A percentile compares a stretch with the other conserved stretches of the same genome.
These are phyloP conservation scores for Lepidurus arcticus DNA, from an alignment of 1,140 invertebrate genomes.

Conservation along the genomic window DNA sequence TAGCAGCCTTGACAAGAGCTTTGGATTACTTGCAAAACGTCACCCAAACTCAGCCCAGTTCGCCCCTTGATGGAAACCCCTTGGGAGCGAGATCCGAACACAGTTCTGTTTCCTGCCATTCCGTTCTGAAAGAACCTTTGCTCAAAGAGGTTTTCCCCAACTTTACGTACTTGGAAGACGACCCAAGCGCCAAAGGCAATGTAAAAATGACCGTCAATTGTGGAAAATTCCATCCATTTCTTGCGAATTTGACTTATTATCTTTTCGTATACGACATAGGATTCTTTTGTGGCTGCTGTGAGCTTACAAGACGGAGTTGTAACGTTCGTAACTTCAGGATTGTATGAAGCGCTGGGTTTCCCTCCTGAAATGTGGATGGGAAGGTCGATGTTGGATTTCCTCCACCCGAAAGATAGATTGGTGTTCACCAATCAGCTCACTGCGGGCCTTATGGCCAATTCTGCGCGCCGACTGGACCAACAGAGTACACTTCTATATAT, in stretches of 20 bases:
- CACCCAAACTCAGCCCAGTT: neutral
- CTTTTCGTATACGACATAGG: slow-evolving; percentile 48
- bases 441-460: slow-evolving; percentile 40
- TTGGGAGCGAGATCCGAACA: slow-evolving; percentile 6
- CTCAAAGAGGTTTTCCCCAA: neutral
- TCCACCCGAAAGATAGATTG: slow-evolving; percentile 67
- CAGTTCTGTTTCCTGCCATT: slow-evolving; percentile 26
- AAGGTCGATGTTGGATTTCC: slow-evolving; percentile 75
- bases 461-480: slow-evolving; percentile 25
- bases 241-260: slow-evolving; percentile 11
- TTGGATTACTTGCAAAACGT: slow-evolving; percentile 29
- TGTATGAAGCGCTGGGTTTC: slow-evolving; percentile 66
- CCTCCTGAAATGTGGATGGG: slow-evolving; percentile 79
- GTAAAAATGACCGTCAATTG: neutral
- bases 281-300: slow-evolving; percentile 67
- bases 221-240: too few relatives aligned
- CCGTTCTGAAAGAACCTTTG: slow-evolving; percentile 28
- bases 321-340: slow-evolving; percentile 63
- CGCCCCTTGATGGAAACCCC: neutral
- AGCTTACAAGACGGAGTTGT: slow-evolving; percentile 76
- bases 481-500: slow-evolving; percentile 29
- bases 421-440: slow-evolving; percentile 58
- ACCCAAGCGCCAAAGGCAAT: slow-evolving; percentile 24
- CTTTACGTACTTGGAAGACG: slow-evolving; percentile 29
- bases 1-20: slow-evolving; percentile 29